phyloP scores from a whole-genome alignment of 2,797 vertebrate genomes.

The Ctenochaetus hawaiiensis region DNA sequence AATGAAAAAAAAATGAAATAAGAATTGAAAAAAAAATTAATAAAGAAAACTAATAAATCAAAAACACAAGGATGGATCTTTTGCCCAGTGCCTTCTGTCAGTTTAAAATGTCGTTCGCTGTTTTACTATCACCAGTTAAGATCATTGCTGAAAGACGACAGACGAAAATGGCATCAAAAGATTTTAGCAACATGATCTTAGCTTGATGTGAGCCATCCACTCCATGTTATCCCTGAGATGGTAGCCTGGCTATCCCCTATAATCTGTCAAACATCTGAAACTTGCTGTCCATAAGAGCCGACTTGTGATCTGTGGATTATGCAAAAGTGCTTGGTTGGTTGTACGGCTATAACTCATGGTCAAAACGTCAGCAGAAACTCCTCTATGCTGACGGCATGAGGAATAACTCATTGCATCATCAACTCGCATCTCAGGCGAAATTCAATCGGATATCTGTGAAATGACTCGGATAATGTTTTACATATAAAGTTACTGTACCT shows the following conservation, averaged over 20 bases:
- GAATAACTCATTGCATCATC: conserved; percentile 73
- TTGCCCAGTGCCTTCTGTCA: neutral
- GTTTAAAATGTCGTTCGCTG: neutral
- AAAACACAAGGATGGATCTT: neutral
- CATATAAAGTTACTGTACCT: conserved; percentile 73
- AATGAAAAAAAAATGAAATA: neutral
- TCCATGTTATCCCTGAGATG: conserved; percentile 42
- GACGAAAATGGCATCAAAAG: conserved; percentile 29
- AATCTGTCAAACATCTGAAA: conserved; percentile 77
- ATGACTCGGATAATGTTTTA: conserved; percentile 55
- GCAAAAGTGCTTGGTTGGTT: conserved; percentile 66
- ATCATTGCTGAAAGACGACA: neutral
- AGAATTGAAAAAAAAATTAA: neutral
- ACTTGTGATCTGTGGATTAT: conserved; percentile 77
- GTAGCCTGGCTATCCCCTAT: conserved; percentile 46
- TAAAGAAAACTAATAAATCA: fast-evolving
- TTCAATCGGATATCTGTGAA: conserved; percentile 70
- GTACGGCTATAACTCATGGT: conserved; percentile 70
- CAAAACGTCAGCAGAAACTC: conserved; percentile 66
- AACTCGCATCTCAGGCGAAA: conserved; percentile 72
- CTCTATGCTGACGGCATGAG: conserved; percentile 62
- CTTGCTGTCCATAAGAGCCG: conserved; percentile 55
- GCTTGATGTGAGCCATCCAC: conserved; percentile 35
- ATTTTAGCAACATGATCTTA: conserved; percentile 51
- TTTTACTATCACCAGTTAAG: conserved; percentile 5